Conservation (phyloP, 2,797 vertebrate genomes). For the Darevskia mixta region DNA sequence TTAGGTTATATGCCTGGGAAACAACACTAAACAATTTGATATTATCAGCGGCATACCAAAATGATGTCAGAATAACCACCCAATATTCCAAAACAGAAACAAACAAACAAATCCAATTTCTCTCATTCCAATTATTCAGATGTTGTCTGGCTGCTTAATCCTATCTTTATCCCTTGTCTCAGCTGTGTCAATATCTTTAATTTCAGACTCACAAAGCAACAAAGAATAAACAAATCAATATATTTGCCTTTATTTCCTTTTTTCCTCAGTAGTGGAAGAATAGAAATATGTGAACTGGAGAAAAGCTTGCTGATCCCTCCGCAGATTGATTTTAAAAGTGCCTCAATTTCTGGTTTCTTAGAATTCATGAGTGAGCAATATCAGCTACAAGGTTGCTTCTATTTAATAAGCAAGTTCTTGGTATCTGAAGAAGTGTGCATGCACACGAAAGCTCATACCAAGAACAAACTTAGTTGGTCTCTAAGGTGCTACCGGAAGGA, state of each 20-base stretch:
- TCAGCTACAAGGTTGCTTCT: not conserved
- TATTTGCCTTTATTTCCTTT: not conserved
- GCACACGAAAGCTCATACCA: no score
- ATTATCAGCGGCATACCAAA: not conserved
- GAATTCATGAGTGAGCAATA: not conserved
- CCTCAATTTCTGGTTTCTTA: not conserved
- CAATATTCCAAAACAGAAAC: not conserved
- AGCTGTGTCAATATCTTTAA: not conserved
- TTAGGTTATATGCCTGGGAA: not conserved
- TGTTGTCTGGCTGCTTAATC: not conserved
- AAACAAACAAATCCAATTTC: not conserved
- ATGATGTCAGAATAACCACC: not conserved
- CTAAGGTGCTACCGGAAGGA: no score
- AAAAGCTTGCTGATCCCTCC: not conserved
- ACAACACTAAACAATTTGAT: not conserved
- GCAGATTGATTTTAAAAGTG: not conserved
- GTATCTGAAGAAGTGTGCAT: no score
- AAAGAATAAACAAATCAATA: not conserved
- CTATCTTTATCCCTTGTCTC: not conserved
- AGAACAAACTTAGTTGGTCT: no score
- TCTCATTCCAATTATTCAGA: not conserved
- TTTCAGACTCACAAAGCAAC: not conserved
- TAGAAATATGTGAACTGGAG: not conserved
- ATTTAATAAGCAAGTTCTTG: not conserved
- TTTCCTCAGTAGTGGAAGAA: not conserved